phyloP scores from a whole-genome alignment of 1,140 invertebrate genomes.

The Ericerus pela region DNA sequence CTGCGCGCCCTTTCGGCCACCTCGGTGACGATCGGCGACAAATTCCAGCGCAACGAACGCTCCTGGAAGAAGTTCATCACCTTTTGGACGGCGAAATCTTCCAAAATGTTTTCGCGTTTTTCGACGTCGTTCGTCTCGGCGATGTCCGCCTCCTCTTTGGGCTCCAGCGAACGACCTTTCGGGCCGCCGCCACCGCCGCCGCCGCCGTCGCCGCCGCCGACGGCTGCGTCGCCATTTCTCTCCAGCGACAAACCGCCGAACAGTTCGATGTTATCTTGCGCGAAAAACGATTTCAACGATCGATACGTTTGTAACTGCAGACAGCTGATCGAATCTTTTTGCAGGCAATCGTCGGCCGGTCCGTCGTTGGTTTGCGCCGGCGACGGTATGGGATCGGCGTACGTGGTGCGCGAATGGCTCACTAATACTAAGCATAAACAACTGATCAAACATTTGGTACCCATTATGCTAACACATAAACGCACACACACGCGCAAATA shows the following conservation, averaged over 20 bases:
- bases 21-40: constrained; percentile 32
- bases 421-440: constrained; percentile 14
- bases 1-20: constrained; percentile 37
- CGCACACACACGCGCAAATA: no score
- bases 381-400: constrained; percentile 20
- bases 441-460: constrained; percentile 6
- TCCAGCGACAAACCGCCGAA: constrained; percentile 40
- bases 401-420: constrained; percentile 24
- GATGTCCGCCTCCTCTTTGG: constrained; percentile 5
- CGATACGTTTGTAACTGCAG: constrained; percentile 44
- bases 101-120: constrained; percentile 40
- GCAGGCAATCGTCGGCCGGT: constrained; percentile 37
- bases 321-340: constrained; percentile 48
- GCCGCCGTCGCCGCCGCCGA: no score
- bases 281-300: constrained; percentile 43
- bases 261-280: constrained; percentile 39
- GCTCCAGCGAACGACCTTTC: constrained; percentile 24
- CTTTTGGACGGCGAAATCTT: constrained; percentile 40
- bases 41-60: constrained; percentile 39
- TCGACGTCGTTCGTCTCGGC: constrained; percentile 35
- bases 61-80: constrained; percentile 40
- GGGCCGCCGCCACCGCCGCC: constrained; percentile 6
- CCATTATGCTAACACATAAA: not conserved
- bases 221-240: constrained; percentile 30
- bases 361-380: not conserved